Conservation (phyloP, 2,113 vertebrate species). For the Odobenus rosmarus region DNA sequence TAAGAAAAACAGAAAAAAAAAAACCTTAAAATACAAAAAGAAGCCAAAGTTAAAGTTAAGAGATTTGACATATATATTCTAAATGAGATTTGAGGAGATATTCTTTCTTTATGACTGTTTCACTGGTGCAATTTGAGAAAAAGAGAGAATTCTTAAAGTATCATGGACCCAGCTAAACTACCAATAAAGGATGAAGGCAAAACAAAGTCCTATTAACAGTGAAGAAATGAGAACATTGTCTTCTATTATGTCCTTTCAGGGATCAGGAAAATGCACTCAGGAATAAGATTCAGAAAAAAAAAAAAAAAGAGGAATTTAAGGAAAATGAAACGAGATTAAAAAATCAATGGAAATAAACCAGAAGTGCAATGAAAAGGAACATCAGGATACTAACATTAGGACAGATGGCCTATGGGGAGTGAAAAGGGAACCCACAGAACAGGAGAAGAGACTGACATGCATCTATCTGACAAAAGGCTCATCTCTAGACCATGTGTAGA, state of each 20-base stretch:
- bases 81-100: background rate
- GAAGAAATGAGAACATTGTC: background rate
- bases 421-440: background rate
- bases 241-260: too few relatives aligned
- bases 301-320: background rate
- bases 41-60: background rate
- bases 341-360: background rate
- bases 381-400: background rate
- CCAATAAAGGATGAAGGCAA: background rate
- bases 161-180: background rate
- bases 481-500: background rate
- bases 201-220: background rate
- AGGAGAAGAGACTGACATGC: background rate
- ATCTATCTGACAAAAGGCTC: background rate
- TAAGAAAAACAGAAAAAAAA: background rate
- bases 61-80: background rate
- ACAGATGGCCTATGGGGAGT: too few relatives aligned
- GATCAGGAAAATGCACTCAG: background rate
- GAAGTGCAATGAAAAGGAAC: background rate
- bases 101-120: background rate
- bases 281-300: background rate
- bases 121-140: background rate
- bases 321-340: background rate
- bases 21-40: background rate
- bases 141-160: background rate